Conservation (phyloP, 2,113 vertebrate species). For the Verasper variegatus region DNA sequence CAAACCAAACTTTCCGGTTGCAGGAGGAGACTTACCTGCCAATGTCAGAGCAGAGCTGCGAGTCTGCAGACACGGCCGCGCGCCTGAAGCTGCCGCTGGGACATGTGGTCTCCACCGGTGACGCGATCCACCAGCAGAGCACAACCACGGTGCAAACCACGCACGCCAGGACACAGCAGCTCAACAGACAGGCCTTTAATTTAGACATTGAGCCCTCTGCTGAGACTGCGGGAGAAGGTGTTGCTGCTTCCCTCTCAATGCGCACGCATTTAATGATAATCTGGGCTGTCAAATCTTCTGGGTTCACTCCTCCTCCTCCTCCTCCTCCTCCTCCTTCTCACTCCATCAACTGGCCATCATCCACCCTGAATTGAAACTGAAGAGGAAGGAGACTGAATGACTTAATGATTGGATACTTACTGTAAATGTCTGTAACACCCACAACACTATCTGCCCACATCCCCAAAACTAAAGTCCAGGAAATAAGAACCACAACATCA, state of each 20-base stretch:
- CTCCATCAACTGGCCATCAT: neutral
- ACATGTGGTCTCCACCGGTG: conserved; percentile 10
- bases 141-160: conserved; percentile 22
- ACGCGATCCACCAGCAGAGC: conserved; percentile 47
- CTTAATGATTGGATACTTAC: too few relatives aligned
- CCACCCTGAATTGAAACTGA: neutral
- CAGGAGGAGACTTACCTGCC: conserved; percentile 39
- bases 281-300: neutral
- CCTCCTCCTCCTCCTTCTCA: conserved; percentile 14
- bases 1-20: neutral
- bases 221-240: neutral
- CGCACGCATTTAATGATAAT: neutral
- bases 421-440: too few relatives aligned
- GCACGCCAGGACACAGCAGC: conserved; percentile 26
- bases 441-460: too few relatives aligned
- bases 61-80: conserved; percentile 75
- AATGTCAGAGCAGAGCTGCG: conserved; percentile 64
- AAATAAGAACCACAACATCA: too few relatives aligned
- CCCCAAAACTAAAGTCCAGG: too few relatives aligned
- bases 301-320: neutral
- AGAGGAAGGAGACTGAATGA: too few relatives aligned
- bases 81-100: conserved; percentile 44
- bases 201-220: conserved; percentile 45
- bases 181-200: conserved; percentile 40
- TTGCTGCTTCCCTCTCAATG: neutral